A percentile compares a stretch with the other conserved stretches of the same genome.
Conservation (phyloP, 2,888 invertebrate species). For the Caenorhabditis sp. region DNA sequence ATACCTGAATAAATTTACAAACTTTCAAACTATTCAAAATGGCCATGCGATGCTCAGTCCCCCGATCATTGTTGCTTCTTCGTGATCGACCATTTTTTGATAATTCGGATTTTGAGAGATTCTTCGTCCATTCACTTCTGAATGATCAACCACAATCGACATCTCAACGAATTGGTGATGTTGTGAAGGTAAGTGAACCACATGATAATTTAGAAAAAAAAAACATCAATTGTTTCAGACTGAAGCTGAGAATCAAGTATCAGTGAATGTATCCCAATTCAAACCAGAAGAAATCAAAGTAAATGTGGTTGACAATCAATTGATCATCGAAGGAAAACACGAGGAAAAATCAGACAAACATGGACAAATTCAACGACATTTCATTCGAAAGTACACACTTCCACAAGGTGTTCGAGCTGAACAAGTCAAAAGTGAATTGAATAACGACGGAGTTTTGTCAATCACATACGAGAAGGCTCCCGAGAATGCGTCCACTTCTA, state of each 20-base stretch:
- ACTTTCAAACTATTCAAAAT: too few species aligned
- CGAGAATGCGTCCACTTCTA: constrained; percentile 37
- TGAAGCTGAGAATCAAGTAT: constrained; percentile 30
- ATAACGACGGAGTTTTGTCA: constrained; percentile 57
- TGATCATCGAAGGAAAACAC: constrained; percentile 61
- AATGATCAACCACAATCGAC: constrained; percentile 54
- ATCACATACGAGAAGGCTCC: constrained; percentile 56
- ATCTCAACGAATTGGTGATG: constrained; percentile 57
- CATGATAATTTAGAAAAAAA: too few species aligned
- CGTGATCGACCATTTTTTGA: constrained; percentile 46
- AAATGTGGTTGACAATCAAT: constrained; percentile 23
- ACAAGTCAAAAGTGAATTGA: constrained; percentile 55
- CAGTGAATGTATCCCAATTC: too few species aligned
- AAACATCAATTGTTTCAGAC: too few species aligned
- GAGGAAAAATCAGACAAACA: constrained; percentile 59
- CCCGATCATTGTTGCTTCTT: background rate
- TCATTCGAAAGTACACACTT: constrained; percentile 58
- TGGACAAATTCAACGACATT: constrained; percentile 57
- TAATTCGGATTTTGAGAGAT: constrained; percentile 59
- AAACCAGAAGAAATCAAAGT: too few species aligned
- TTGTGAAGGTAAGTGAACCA: constrained; percentile 45
- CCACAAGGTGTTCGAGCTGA: constrained; percentile 56
- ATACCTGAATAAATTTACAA: too few species aligned
- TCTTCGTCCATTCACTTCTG: constrained; percentile 57
- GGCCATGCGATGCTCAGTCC: too few species aligned